These are phyloP conservation scores for Colaptes auratus DNA, from an alignment of 2,113 vertebrate genomes.

Conservation along the genomic window DNA sequence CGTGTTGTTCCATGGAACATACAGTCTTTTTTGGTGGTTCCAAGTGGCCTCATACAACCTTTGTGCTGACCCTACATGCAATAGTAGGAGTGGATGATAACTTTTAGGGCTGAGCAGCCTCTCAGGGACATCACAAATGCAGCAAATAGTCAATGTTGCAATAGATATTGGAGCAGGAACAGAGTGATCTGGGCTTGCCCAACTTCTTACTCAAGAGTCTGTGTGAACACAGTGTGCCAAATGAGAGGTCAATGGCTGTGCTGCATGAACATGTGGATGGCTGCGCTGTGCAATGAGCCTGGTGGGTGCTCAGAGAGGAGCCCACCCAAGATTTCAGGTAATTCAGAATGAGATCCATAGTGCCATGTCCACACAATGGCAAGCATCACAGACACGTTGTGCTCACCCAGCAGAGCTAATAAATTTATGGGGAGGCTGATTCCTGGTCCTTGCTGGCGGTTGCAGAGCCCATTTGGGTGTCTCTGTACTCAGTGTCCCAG, in stretches of 20 bases:
- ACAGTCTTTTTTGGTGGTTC: background rate
- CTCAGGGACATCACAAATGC: rapidly evolving
- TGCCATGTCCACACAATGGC: rapidly evolving
- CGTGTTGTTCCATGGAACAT: background rate
- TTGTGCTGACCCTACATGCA: rapidly evolving
- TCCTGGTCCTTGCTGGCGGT: background rate
- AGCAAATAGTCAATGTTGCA: background rate
- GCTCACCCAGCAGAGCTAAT: background rate
- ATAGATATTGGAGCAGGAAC: background rate
- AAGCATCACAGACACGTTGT: rapidly evolving
- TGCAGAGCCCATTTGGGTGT: background rate
- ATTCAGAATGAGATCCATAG: rapidly evolving
- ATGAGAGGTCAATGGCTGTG: rapidly evolving
- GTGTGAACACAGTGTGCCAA: rapidly evolving
- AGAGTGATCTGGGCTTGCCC: background rate
- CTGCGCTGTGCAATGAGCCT: rapidly evolving
- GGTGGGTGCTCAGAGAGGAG: background rate
- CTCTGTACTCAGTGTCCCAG: background rate
- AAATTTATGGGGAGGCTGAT: background rate
- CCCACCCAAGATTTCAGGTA: background rate
- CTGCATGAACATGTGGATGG: rapidly evolving
- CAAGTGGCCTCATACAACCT: background rate
- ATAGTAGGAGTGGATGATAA: rapidly evolving
- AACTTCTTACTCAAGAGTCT: background rate
- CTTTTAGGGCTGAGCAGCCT: background rate